These are phyloP conservation scores for Aspidapion aeneum DNA, from an alignment of 2,888 invertebrate species.

Conservation along the genomic window DNA sequence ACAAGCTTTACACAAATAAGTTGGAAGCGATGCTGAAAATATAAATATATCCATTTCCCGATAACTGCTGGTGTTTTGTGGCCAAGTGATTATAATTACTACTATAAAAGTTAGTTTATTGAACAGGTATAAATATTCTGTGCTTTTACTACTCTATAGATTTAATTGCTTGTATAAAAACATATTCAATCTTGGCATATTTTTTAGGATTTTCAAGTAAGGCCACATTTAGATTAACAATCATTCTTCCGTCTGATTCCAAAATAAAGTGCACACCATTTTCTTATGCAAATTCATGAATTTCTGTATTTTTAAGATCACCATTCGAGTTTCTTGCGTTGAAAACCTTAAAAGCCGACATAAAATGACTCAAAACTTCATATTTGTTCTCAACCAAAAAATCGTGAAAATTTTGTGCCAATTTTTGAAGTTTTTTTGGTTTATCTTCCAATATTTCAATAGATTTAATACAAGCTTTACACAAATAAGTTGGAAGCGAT, in stretches of 20 bases:
- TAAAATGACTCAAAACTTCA: slow-evolving; percentile 36
- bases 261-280: slow-evolving; percentile 37
- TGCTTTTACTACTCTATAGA: not conserved
- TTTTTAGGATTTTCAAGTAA: slow-evolving; percentile 30
- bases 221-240: slow-evolving; percentile 38
- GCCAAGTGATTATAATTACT: no score
- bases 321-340: slow-evolving; percentile 21
- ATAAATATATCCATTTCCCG: slow-evolving; percentile 91
- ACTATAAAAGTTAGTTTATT: no score
- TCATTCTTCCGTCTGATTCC: slow-evolving; percentile 32
- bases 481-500: slow-evolving; percentile 88
- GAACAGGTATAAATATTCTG: no score
- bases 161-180: slow-evolving; percentile 31
- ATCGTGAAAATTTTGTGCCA: slow-evolving; percentile 35
- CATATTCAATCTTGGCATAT: slow-evolving; percentile 31
- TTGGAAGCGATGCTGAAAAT: slow-evolving; percentile 95
- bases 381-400: slow-evolving; percentile 32
- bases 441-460: slow-evolving; percentile 69
- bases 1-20: slow-evolving; percentile 86
- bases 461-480: slow-evolving; percentile 81
- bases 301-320: slow-evolving; percentile 26
- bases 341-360: slow-evolving; percentile 41
- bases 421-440: slow-evolving; percentile 54
- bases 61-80: slow-evolving; percentile 92
- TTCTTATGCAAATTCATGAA: slow-evolving; percentile 34